phyloP scores from a whole-genome alignment of 1,140 invertebrate species.

The Aphaenogaster floridana region DNA sequence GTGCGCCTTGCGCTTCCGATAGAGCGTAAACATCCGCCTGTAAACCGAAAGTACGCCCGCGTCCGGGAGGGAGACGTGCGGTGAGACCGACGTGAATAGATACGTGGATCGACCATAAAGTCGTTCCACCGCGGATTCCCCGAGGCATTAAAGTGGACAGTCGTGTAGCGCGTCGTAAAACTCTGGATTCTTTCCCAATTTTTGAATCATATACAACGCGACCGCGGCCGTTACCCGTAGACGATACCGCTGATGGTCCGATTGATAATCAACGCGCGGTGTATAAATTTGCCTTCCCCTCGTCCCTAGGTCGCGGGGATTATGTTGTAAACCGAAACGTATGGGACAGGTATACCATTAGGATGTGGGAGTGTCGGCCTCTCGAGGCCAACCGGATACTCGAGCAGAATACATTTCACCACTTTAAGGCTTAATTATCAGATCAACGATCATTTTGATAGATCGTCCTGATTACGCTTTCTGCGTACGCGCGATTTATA shows the following conservation, averaged over 20 bases:
- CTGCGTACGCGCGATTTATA: not conserved
- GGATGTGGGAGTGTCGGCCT: slow-evolving; percentile 29
- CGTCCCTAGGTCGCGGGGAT: slow-evolving; percentile 4
- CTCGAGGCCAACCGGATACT: slow-evolving; percentile 37
- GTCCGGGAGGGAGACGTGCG: not conserved
- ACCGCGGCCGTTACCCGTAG: not conserved
- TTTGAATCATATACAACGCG: slow-evolving; percentile 34
- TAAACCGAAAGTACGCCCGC: slow-evolving; percentile 22
- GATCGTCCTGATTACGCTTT: not conserved
- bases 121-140: slow-evolving; percentile 49
- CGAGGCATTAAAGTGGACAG: slow-evolving; percentile 52
- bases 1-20: slow-evolving; percentile 7
- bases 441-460: no score
- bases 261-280: slow-evolving; percentile 63
- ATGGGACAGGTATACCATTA: slow-evolving; percentile 59
- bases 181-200: slow-evolving; percentile 46
- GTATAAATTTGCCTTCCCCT: slow-evolving; percentile 25
- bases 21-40: slow-evolving; percentile 22
- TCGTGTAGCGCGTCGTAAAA: slow-evolving; percentile 64
- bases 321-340: slow-evolving; percentile 61
- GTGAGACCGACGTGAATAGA: slow-evolving; percentile 55
- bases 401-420: slow-evolving; percentile 36
- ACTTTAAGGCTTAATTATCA: slow-evolving; percentile 39
- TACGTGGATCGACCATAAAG: slow-evolving; percentile 66
- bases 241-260: slow-evolving; percentile 45